Base-by-base conservation (phyloP, 2,113 vertebrate species). In the Stegostoma tigrinum region DNA sequence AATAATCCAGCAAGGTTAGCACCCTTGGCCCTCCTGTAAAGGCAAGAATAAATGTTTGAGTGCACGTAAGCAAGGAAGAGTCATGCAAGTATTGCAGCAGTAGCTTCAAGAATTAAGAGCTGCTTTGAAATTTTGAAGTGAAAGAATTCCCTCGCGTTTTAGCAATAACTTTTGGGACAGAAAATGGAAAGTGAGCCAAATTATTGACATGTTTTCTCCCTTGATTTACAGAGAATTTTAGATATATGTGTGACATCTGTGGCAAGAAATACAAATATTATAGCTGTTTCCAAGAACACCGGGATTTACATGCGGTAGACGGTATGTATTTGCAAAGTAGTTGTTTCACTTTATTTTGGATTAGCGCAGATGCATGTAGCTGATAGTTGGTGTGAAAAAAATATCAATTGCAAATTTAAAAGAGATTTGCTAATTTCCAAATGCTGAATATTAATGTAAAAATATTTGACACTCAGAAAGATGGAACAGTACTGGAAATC, bases 241-340 rank as follows among this genome's bases (percentile, higher is more conserved):
- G 99, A 97, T 99, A 99, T 97, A 99, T 99, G 0, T 99, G 99
- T 97, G 99, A 99, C 97, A 99, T 99, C 96, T 99, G 99, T 94
- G 99, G 99, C 96, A 99, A 99, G 97, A 99, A 99, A 96, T 99
- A 99, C 96, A 99, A 99, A 97, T 99, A 99, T 97, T 99, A 99
- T 97, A 99, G 99, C 97, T 99, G 99, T 96, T 99, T 99, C 98
- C 99, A 99, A 95, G 99, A 99, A 96, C 99, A 99, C 97, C 97
- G 99, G 96, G 99, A 99, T 96, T 98, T 99, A 34, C 99, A 99
- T 5, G 99, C 99, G 0, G 99, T 99, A 96, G 99, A 99, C 96
- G 99, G 99, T 99, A 98, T 98, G 98, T 97, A 96, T 96, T 75
- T 66, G 15, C 89, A 70, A 52, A 66, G 48, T 95, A 78, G 34